Evolutionary conservation across 2,797 vertebrate genomes (phyloP).

Genomic region (Helicolenus hilgendorfi): DNA sequence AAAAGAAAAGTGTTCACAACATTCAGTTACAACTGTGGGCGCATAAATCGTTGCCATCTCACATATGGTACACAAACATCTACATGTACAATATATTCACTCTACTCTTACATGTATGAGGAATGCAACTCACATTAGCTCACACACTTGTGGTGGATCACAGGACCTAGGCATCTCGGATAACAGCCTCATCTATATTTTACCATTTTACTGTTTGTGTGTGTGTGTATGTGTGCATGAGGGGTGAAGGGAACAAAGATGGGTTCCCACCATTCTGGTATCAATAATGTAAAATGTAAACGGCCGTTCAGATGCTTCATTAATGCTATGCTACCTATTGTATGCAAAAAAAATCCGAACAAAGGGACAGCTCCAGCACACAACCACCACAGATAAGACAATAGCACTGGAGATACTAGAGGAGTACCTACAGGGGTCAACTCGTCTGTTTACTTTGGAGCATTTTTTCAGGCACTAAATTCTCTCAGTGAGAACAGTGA

Average conservation of each 20-base stretch:
- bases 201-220: slow-evolving; percentile 25
- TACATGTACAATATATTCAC: not conserved
- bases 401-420: not conserved
- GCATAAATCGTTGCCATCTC: not conserved
- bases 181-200: slow-evolving; percentile 82
- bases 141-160: not conserved
- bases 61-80: not conserved
- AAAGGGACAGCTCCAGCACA: not conserved
- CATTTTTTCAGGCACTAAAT: not conserved
- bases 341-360: slow-evolving; percentile 3
- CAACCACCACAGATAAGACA: not conserved
- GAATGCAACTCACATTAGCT: not conserved
- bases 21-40: not conserved
- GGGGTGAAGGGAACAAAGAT: slow-evolving; percentile 40
- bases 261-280: slow-evolving; percentile 32
- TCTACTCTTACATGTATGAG: not conserved
- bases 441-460: slow-evolving; percentile 3
- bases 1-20: not conserved
- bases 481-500: not conserved
- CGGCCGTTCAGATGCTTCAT: slow-evolving; percentile 30
- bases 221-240: slow-evolving; percentile 4
- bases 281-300: slow-evolving; percentile 69
- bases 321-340: slow-evolving; percentile 4
- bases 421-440: not conserved
- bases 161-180: slow-evolving; percentile 50